phyloP scores from a whole-genome alignment of 2,888 invertebrate genomes.

The Enoplolaimus lenunculus region DNA sequence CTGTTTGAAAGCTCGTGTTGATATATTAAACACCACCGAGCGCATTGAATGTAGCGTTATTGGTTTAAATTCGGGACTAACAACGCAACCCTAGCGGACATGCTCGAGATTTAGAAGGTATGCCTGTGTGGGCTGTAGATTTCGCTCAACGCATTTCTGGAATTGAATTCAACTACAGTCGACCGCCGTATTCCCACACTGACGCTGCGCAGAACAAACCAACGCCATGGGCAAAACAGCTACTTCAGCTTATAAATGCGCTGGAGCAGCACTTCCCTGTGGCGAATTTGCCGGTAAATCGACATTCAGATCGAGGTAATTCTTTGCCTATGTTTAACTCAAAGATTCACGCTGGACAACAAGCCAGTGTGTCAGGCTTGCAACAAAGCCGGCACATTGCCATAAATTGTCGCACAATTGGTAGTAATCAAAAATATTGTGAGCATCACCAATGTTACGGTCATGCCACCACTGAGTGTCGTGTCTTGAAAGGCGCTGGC shows the following conservation, averaged over 20 bases:
- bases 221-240: neutral
- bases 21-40: too few relatives aligned
- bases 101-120: too few relatives aligned
- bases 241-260: neutral
- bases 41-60: too few relatives aligned
- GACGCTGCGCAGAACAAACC: neutral
- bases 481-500: too few relatives aligned
- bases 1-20: too few relatives aligned
- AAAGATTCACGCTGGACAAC: neutral
- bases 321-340: neutral
- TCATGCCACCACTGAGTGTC: neutral
- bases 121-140: neutral
- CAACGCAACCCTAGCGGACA: too few relatives aligned
- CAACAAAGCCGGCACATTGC: too few relatives aligned
- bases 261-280: neutral
- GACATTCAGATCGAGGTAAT: neutral
- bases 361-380: neutral
- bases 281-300: neutral
- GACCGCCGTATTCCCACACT: neutral
- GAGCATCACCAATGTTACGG: neutral
- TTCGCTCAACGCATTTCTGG: neutral
- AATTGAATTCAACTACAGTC: neutral
- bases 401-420: neutral
- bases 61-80: too few relatives aligned
- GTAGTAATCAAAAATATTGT: neutral